These are phyloP conservation scores for Ceyx margarethae DNA, from an alignment of 2,113 vertebrate species.

Conservation along the genomic window DNA sequence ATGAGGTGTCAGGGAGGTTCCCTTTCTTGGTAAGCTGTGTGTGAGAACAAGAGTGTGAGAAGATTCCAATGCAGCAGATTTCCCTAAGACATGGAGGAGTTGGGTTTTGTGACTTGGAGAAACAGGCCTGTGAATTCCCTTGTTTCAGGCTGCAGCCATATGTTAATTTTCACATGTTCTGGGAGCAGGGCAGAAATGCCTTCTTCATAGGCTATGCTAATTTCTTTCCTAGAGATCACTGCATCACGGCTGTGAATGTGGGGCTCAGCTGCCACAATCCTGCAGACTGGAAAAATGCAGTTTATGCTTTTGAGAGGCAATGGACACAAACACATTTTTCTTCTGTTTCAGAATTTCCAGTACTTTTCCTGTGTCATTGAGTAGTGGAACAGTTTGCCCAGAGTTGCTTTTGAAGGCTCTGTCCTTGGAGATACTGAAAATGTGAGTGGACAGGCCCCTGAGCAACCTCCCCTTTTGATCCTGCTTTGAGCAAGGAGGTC, in stretches of 20 bases:
- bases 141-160: not conserved
- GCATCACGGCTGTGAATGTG: not conserved
- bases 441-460: not conserved
- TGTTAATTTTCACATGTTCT: conserved; percentile 7
- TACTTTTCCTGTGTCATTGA: not conserved
- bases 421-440: not conserved
- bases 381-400: not conserved
- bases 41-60: not conserved
- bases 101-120: not conserved
- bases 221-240: not conserved
- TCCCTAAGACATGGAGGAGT: not conserved
- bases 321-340: not conserved
- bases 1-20: not conserved
- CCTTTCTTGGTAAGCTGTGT: not conserved
- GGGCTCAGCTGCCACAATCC: not conserved
- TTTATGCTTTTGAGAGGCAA: not conserved
- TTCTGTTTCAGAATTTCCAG: not conserved
- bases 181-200: not conserved
- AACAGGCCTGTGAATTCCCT: not conserved
- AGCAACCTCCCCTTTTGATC: not conserved
- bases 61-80: not conserved
- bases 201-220: not conserved
- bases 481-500: not conserved
- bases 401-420: not conserved
- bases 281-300: not conserved